Conservation (phyloP, 2,888 invertebrate species). For the Drosophila algonquin region DNA sequence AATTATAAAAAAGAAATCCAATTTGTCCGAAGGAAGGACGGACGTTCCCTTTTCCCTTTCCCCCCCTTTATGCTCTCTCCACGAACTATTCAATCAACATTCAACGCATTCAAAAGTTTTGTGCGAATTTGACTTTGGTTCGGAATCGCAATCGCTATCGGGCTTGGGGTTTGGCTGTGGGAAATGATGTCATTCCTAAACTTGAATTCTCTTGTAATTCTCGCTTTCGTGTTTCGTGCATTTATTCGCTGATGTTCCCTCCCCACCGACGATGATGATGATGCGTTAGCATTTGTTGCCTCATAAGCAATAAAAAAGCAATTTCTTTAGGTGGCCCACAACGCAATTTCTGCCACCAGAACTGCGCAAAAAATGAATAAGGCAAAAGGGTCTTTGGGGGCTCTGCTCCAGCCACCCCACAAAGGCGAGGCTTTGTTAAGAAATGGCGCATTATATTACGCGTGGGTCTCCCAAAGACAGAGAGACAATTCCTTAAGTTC, state of each 20-base stretch:
- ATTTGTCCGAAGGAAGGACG: conserved; percentile 17
- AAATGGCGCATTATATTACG: conserved; percentile 36
- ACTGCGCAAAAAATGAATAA: conserved; percentile 37
- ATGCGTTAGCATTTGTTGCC: conserved; percentile 44
- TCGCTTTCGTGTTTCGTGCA: conserved; percentile 32
- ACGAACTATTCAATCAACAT: conserved; percentile 46
- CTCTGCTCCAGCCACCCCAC: conserved; percentile 24
- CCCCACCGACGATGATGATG: conserved; percentile 42
- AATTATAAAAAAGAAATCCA: conserved; percentile 41
- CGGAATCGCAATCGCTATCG: not conserved
- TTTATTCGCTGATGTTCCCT: conserved; percentile 31
- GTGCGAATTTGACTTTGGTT: conserved; percentile 29
- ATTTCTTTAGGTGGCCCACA: conserved; percentile 55
- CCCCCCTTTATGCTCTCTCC: not conserved
- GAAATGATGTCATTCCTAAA: conserved; percentile 73
- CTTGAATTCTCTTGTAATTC: conserved; percentile 58
- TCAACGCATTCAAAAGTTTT: conserved; percentile 46
- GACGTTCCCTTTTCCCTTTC: not conserved
- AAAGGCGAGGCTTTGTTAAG: conserved; percentile 43
- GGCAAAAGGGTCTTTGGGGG: conserved; percentile 34
- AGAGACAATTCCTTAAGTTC: conserved; percentile 16
- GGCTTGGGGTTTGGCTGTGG: conserved; percentile 5
- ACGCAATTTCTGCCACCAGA: conserved; percentile 42
- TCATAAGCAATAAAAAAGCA: conserved; percentile 67
- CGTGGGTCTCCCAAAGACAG: conserved; percentile 15